Percentiles rank a stretch among this genome's conserved stretches.
Evolutionary conservation across 2,888 invertebrate species (phyloP).

Genomic region (Amitus sp.): DNA sequence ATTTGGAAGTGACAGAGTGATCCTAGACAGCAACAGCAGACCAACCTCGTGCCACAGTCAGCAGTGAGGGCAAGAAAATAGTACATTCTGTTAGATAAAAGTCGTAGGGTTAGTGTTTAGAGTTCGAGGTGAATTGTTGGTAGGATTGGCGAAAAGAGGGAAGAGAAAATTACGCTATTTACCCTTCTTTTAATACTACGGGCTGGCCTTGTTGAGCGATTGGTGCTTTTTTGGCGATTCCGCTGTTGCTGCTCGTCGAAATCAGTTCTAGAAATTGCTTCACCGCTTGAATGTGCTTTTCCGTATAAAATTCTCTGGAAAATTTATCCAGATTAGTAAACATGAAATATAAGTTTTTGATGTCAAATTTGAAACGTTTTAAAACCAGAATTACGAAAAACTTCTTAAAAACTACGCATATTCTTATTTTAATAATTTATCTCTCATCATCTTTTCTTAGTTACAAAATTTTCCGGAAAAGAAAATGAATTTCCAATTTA

Average conservation of each 20-base stretch:
- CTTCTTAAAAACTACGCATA: no score
- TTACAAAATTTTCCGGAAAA: no score
- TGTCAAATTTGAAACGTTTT: no score
- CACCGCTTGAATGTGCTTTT: slow-evolving; percentile 80
- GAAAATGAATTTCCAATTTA: no score
- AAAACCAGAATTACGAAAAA: no score
- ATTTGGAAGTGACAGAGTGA: background rate
- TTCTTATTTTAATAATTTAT: no score
- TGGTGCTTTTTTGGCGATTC: slow-evolving; percentile 52
- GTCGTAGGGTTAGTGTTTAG: slow-evolving; percentile 10
- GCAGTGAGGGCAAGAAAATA: slow-evolving; percentile 60
- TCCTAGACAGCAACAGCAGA: slow-evolving; percentile 32
- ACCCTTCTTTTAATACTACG: slow-evolving; percentile 93
- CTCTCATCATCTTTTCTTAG: no score
- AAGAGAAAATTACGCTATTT: slow-evolving; percentile 58
- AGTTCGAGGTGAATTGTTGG: no score
- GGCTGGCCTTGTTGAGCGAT: slow-evolving; percentile 72
- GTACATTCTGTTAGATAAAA: slow-evolving; percentile 58
- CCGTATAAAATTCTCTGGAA: slow-evolving; percentile 82
- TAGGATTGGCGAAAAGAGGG: background rate
- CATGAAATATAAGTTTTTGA: no score
- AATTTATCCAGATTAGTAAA: no score
- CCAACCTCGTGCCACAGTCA: slow-evolving; percentile 62
- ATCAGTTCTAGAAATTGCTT: slow-evolving; percentile 90
- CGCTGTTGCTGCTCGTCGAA: slow-evolving; percentile 73